Evolutionary conservation across 53 echinoderm and acorn worm species (phyloP), one percentile per base, ranked within the genome.

Genomic region (Zoroaster sp.): DNA sequence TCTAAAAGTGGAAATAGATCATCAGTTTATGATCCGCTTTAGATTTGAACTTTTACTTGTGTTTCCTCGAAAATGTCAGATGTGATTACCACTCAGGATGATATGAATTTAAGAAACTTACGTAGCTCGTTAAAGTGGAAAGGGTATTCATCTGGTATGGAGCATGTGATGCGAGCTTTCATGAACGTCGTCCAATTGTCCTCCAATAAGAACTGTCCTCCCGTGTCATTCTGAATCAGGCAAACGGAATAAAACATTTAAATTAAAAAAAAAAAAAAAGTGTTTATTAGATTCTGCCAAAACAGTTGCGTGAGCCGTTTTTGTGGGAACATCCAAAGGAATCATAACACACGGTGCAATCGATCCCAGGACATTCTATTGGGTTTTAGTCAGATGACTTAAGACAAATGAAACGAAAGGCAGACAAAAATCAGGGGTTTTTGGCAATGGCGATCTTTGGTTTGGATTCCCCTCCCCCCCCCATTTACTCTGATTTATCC

Each of bases 101-200:
- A 59, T 8, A 59, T 28, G 28, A 15, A 10, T 59, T 59, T 18
- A n/a, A 35, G n/a, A 31, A 35, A 86, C 93, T 96, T 89, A 98
- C 98, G 91, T 9, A 98, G 80, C 89, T 98, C 98, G 78, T 98
- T 86, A 74, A 98, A 98, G 43, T 96, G 70, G 53, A 96, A 96
- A 5, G 98, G 94, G 43, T 86, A 92, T 37, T 93, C 91, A 30
- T 94, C 98, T 3, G 96, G 91, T 25, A 98, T 23, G 7, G 98
- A 94, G 67, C 98, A 98, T 49, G 96, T 94, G 31, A 98, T 91
- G 49, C 96, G 90, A n/a, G 98, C 98, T 82, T 98, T 98, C 78
- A 94, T 89, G 85, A 96, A 98, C 0, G 98, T 98, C 15, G 98
- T 98, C 98, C 98, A 98, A 73, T 98, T 98, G 71, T 98, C 98